Evolutionary conservation across 2,888 invertebrate species (phyloP).

Genomic region (Mesochorus sp.): DNA sequence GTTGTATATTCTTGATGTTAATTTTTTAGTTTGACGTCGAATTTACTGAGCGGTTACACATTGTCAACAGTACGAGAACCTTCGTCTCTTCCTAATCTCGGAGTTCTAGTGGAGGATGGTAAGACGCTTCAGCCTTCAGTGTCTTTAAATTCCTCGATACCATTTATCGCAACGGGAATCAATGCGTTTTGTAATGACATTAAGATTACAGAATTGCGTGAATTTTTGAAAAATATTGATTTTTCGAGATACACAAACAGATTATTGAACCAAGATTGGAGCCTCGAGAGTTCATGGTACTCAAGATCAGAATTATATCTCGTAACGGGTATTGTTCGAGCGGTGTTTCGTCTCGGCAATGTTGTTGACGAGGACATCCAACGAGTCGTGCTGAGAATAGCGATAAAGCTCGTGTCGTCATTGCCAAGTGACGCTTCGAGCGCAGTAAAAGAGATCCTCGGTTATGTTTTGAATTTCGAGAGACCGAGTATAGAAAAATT

Average conservation of each 20-base stretch:
- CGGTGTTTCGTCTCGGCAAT: conserved; percentile 63
- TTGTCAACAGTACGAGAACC: conserved; percentile 81
- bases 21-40: conserved; percentile 80
- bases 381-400: conserved; percentile 72
- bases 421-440: conserved; percentile 73
- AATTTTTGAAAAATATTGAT: conserved; percentile 65
- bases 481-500: conserved; percentile 69
- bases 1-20: conserved; percentile 66
- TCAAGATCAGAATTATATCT: conserved; percentile 75
- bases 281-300: conserved; percentile 77
- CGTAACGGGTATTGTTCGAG: conserved; percentile 70
- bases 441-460: conserved; percentile 71
- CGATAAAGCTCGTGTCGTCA: conserved; percentile 76
- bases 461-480: conserved; percentile 71
- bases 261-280: conserved; percentile 73
- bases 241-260: conserved; percentile 73
- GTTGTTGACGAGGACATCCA: conserved; percentile 58
- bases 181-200: conserved; percentile 65
- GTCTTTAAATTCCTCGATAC: conserved; percentile 81
- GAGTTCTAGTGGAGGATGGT: conserved; percentile 81
- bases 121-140: conserved; percentile 82
- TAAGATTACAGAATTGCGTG: conserved; percentile 63
- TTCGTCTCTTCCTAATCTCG: conserved; percentile 81
- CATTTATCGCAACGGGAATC: conserved; percentile 79
- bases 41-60: conserved; percentile 82